A percentile compares a stretch with the other conserved stretches of the same genome.
Conservation (phyloP, 2,797 vertebrate species). For the Cephalopachus bancanus region DNA sequence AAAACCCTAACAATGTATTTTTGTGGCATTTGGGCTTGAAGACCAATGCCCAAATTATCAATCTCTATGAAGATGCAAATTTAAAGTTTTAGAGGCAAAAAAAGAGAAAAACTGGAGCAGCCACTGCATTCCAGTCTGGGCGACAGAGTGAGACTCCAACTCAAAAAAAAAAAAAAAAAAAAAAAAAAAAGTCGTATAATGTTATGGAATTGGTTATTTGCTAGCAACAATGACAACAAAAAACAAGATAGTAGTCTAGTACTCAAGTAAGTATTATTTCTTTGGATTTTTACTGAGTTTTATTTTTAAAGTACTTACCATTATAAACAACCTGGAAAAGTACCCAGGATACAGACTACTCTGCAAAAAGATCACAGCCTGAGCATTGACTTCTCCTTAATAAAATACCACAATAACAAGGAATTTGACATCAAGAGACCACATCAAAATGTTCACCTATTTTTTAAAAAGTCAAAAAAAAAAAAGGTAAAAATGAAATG, state of each 20-base stretch:
- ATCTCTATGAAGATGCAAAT: not conserved
- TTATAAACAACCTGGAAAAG: not conserved
- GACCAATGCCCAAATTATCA: not conserved
- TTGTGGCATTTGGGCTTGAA: not conserved
- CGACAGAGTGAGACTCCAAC: not conserved
- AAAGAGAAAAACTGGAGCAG: not conserved
- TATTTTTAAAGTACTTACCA: conserved; percentile 2
- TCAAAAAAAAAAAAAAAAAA: not conserved
- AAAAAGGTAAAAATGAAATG: not conserved
- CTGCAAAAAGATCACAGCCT: conserved; percentile 10
- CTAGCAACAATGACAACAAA: not conserved
- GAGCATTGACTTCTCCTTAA: not conserved
- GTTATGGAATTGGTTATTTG: not conserved
- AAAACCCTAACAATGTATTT: not conserved
- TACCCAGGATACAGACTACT: not conserved
- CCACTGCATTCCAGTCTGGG: no score
- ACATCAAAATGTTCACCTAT: not conserved
- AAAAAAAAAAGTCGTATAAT: not conserved
- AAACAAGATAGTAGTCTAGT: not conserved
- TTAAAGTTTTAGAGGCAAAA: not conserved
- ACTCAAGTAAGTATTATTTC: not conserved
- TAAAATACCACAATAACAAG: conserved; percentile 26
- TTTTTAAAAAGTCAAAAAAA: no score
- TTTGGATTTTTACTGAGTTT: not conserved
- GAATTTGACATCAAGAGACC: conserved; percentile 42